A percentile compares a stretch with the other conserved stretches of the same genome.
phyloP scores from a whole-genome alignment of 2,888 invertebrate genomes.

The Eurytoma californica region DNA sequence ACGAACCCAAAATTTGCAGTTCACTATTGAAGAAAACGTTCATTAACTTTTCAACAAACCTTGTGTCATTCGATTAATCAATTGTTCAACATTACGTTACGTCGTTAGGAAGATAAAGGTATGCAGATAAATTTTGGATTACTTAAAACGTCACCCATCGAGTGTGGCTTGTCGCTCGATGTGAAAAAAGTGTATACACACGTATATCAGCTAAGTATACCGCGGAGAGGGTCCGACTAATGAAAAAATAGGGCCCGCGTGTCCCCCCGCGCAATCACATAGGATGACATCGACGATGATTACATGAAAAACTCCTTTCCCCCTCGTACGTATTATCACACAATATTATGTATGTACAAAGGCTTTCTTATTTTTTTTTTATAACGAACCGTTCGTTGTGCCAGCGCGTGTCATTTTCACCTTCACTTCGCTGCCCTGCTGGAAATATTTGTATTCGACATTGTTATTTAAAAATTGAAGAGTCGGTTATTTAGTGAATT shows the following conservation, averaged over 20 bases:
- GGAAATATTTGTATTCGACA: not conserved
- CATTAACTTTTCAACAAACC: not conserved
- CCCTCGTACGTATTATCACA: slow-evolving; percentile 39
- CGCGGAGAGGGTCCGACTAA: not conserved
- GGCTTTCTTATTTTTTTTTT: slow-evolving; percentile 30
- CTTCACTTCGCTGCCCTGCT: not conserved
- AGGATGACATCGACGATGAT: not conserved
- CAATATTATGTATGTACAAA: slow-evolving; percentile 53
- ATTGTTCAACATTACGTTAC: not conserved
- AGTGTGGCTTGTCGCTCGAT: not conserved
- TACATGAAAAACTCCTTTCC: not conserved
- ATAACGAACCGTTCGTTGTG: slow-evolving; percentile 52
- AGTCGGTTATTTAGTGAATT: too few species aligned
- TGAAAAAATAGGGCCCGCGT: slow-evolving; percentile 1
- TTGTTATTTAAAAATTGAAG: too few species aligned
- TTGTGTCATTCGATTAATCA: not conserved
- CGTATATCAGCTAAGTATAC: not conserved
- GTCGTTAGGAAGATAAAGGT: not conserved
- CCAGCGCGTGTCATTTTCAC: not conserved
- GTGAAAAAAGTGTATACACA: slow-evolving; percentile 10
- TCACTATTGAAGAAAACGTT: not conserved
- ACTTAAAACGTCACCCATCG: slow-evolving; percentile 34
- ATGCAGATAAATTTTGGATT: not conserved
- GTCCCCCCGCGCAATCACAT: slow-evolving; percentile 1
- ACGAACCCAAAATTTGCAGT: too few species aligned